Percentiles rank a stretch among this genome's conserved stretches.
These are phyloP conservation scores for Aythya baeri DNA, from an alignment of 2,113 vertebrate genomes.

Conservation along the genomic window DNA sequence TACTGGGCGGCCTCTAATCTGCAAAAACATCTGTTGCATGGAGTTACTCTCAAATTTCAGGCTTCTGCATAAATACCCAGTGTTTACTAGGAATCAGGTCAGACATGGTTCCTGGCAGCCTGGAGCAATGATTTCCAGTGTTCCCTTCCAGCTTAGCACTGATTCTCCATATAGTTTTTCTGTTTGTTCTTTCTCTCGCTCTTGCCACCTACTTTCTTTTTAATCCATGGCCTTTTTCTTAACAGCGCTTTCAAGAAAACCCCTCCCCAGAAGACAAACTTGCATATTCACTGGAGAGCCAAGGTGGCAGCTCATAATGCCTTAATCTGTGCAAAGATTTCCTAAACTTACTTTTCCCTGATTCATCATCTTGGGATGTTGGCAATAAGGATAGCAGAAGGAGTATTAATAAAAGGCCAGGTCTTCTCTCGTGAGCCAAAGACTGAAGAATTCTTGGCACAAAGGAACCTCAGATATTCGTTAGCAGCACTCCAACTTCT, in stretches of 20 bases:
- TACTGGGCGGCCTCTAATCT: slow-evolving; percentile 32
- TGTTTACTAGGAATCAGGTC: slow-evolving; percentile 37
- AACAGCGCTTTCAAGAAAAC: not conserved
- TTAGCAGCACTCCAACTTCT: not conserved
- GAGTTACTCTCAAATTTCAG: slow-evolving; percentile 35
- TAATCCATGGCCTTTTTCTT: not conserved
- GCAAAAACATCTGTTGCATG: slow-evolving; percentile 14
- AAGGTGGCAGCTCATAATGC: not conserved
- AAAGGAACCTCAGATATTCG: not conserved
- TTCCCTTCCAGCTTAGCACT: slow-evolving; percentile 3
- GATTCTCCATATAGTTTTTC: not conserved
- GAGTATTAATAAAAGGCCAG: not conserved
- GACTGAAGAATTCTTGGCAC: not conserved
- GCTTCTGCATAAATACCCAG: slow-evolving; percentile 40
- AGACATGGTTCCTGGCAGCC: slow-evolving; percentile 42
- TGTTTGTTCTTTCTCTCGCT: not conserved
- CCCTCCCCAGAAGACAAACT: not conserved
- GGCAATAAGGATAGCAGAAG: not conserved
- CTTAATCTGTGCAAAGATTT: not conserved
- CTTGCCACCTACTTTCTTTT: not conserved
- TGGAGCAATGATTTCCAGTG: slow-evolving; percentile 3
- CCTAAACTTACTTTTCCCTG: not conserved
- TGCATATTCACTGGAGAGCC: not conserved
- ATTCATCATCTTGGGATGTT: not conserved
- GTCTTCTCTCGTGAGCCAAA: not conserved